These are phyloP conservation scores for Fragariocoptes setiger DNA, from an alignment of 1,140 invertebrate species.

Conservation along the genomic window DNA sequence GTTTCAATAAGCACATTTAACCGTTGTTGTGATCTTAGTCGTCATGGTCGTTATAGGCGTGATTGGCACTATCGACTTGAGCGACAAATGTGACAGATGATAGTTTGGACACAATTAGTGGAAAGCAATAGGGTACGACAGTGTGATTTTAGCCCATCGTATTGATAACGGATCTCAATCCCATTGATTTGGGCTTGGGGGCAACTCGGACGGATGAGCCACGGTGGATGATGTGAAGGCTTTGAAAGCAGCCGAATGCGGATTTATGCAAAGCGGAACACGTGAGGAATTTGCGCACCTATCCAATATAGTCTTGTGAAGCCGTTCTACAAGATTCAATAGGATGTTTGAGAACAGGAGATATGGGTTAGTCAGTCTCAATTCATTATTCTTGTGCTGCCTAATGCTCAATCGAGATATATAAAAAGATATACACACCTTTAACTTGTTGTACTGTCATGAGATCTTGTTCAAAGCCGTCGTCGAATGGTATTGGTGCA, in stretches of 20 bases:
- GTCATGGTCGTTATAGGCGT: neutral
- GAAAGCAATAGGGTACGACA: too few species aligned
- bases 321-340: conserved; percentile 44
- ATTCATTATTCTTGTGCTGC: conserved; percentile 6
- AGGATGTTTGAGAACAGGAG: conserved; percentile 13
- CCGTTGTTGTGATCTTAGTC: neutral
- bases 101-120: neutral
- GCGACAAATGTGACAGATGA: too few species aligned
- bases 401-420: conserved; percentile 1
- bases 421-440: conserved; percentile 25
- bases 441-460: conserved; percentile 69
- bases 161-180: conserved; percentile 27
- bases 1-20: too few species aligned
- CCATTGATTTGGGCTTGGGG: conserved; percentile 87
- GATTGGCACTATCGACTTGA: neutral
- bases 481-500: conserved; percentile 56
- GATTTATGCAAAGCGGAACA: conserved; percentile 93
- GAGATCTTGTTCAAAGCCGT: conserved; percentile 71
- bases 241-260: conserved; percentile 91
- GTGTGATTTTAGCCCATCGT: neutral
- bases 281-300: conserved; percentile 56
- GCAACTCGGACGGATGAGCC: conserved; percentile 79
- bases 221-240: conserved; percentile 90
- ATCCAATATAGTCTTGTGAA: conserved; percentile 91
- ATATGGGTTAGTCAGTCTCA: conserved; percentile 4